phyloP scores from a whole-genome alignment of 2,888 invertebrate species.

The Ischnus inquisitorius region DNA sequence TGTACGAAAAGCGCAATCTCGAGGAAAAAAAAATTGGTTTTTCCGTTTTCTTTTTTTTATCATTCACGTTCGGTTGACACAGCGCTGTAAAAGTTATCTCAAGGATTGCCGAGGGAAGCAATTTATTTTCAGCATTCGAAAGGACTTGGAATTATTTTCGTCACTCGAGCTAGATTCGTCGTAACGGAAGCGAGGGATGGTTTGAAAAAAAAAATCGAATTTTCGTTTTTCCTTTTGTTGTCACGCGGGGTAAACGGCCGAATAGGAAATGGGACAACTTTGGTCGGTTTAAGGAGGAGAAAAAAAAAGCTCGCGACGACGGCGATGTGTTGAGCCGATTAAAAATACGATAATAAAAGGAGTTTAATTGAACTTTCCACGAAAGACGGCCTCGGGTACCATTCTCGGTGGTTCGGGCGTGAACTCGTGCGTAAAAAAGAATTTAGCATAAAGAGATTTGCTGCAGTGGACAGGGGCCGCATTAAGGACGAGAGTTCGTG shows the following conservation, averaged over 20 bases:
- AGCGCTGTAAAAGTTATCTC: not conserved
- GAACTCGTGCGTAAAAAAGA: conserved; percentile 36
- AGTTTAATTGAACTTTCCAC: conserved; percentile 53
- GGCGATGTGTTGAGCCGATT: conserved; percentile 58
- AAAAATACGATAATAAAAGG: conserved; percentile 54
- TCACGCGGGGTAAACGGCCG: not conserved
- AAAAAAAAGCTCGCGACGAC: conserved; percentile 16
- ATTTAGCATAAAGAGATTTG: conserved; percentile 62
- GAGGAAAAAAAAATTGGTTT: not conserved
- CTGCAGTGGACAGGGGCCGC: conserved; percentile 55
- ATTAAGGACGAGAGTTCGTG: conserved; percentile 28
- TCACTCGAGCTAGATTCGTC: conserved; percentile 5
- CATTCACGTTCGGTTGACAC: not conserved
- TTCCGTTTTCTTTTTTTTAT: not conserved
- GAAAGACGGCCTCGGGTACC: conserved; percentile 21
- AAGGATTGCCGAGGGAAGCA: conserved; percentile 6
- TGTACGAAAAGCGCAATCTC: not conserved
- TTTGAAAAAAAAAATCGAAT: not conserved
- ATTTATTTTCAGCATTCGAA: conserved; percentile 8
- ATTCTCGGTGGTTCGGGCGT: not conserved
- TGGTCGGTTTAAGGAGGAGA: not conserved
- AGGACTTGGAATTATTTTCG: conserved; percentile 27
- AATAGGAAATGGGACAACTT: not conserved
- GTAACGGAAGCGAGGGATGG: not conserved
- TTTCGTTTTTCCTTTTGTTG: not conserved